phyloP scores from a whole-genome alignment of 2,888 invertebrate species.

The Rutpela maculata region DNA sequence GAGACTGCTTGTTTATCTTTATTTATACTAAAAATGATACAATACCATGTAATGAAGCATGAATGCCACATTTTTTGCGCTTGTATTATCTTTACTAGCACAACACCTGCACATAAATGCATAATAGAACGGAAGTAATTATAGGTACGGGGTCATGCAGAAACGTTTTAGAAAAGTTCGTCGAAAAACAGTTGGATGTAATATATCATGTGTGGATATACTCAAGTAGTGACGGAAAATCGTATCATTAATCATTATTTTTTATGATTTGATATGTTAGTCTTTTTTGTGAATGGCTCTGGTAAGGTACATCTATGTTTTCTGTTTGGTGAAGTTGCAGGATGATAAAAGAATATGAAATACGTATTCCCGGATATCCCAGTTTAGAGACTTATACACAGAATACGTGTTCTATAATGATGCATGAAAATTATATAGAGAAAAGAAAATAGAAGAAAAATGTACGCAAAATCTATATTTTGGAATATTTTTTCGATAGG shows the following conservation, averaged over 20 bases:
- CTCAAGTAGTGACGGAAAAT: neutral
- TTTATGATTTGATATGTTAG: neutral
- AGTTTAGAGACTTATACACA: too few species aligned
- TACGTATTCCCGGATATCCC: too few species aligned
- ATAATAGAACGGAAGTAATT: neutral
- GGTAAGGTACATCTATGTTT: too few species aligned
- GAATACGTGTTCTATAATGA: too few species aligned
- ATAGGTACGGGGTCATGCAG: neutral
- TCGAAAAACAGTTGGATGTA: constrained; percentile 1
- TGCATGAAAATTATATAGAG: too few species aligned
- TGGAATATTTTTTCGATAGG: too few species aligned
- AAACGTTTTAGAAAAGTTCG: neutral
- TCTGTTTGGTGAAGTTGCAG: too few species aligned
- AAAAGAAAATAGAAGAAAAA: too few species aligned
- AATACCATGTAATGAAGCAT: constrained; percentile 7
- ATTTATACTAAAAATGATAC: constrained; percentile 18
- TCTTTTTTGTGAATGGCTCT: too few species aligned
- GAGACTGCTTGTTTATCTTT: constrained; percentile 6
- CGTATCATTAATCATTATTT: neutral
- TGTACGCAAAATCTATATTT: too few species aligned
- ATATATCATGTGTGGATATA: neutral
- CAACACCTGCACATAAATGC: constrained; percentile 4
- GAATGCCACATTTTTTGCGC: neutral
- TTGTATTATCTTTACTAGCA: neutral
- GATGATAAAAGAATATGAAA: too few species aligned